These are phyloP conservation scores for Dysmachus trigonus DNA, from an alignment of 2,888 invertebrate genomes.

Conservation along the genomic window DNA sequence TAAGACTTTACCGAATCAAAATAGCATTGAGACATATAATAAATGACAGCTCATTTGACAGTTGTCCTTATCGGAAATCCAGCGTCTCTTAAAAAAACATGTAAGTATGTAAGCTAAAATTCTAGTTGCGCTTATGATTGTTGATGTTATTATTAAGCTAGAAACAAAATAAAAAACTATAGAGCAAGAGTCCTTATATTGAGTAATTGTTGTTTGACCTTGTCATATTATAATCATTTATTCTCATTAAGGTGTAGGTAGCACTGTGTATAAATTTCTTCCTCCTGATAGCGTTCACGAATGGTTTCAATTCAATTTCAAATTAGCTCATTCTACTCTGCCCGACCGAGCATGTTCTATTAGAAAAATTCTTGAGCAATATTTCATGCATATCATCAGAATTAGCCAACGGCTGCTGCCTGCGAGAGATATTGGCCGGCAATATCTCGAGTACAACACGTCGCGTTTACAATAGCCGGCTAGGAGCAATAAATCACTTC, in stretches of 20 bases:
- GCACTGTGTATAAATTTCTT: not conserved
- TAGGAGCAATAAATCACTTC: conserved; percentile 42
- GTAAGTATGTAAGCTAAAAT: no score
- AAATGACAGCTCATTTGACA: no score
- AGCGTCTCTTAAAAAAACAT: no score
- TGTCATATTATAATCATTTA: not conserved
- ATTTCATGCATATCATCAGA: not conserved
- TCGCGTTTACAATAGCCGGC: not conserved
- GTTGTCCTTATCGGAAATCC: no score
- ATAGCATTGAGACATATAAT: no score
- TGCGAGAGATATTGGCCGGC: not conserved
- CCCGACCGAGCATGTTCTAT: not conserved
- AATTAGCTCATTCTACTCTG: not conserved
- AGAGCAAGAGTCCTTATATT: no score
- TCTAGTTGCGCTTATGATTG: no score
- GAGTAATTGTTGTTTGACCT: not conserved
- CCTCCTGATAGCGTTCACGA: not conserved
- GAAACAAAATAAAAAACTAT: no score
- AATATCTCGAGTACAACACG: not conserved
- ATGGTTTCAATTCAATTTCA: not conserved
- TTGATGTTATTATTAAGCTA: no score
- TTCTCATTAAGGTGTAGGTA: not conserved
- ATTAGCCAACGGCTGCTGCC: not conserved
- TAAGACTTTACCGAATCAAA: no score
- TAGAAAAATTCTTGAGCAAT: not conserved